Conservation (phyloP, 2,797 vertebrate species). For the Sardinella longiceps region DNA sequence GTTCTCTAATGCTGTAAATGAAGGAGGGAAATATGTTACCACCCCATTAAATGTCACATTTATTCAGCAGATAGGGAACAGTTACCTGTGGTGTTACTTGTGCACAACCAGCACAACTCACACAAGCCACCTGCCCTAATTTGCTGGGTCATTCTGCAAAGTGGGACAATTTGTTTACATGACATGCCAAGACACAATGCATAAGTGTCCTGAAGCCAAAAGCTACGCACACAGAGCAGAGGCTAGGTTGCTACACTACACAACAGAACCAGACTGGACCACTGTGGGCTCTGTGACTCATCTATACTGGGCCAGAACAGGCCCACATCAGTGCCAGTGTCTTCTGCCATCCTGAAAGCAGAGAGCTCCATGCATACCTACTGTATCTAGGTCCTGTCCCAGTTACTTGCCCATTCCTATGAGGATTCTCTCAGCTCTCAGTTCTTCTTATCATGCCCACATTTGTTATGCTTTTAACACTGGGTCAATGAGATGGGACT, state of each 20-base stretch:
- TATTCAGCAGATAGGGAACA: background rate
- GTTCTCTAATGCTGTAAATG: background rate
- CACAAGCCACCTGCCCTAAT: background rate
- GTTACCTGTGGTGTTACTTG: background rate
- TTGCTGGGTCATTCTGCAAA: conserved; percentile 1
- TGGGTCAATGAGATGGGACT: background rate
- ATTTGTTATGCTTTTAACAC: conserved; percentile 1
- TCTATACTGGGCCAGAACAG: no score
- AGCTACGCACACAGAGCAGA: background rate
- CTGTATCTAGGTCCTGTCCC: background rate
- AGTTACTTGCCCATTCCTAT: background rate
- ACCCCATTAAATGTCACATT: background rate
- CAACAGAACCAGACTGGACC: background rate
- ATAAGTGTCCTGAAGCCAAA: background rate
- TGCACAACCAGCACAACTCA: background rate
- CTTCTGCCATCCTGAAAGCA: background rate
- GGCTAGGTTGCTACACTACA: background rate
- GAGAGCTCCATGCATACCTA: background rate
- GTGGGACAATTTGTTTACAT: background rate
- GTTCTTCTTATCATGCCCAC: background rate
- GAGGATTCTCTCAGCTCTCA: background rate
- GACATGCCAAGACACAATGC: background rate
- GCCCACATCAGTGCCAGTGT: background rate
- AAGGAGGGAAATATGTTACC: background rate
- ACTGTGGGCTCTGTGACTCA: background rate